Evolutionary conservation across 2,888 invertebrate genomes (phyloP).

Genomic region (Cecidostiba fungosa): DNA sequence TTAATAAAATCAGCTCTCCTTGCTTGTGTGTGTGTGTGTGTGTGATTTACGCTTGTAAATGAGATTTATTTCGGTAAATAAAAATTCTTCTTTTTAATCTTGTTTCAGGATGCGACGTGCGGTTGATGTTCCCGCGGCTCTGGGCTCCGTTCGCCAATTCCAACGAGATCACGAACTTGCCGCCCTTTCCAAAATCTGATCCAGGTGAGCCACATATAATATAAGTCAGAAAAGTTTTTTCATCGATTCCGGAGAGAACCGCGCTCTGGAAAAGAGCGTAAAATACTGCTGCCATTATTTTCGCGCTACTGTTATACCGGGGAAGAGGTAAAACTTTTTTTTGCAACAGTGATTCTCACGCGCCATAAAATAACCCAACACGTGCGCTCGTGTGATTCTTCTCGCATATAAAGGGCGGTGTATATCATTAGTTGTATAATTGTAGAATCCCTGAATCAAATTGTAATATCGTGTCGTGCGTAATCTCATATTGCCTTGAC

Average conservation of each 20-base stretch:
- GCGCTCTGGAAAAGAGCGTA: background rate
- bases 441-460: too few relatives aligned
- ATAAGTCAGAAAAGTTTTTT: constrained; percentile 49
- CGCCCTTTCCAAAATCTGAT: constrained; percentile 76
- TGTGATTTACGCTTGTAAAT: too few relatives aligned
- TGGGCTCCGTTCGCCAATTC: constrained; percentile 77
- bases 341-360: background rate
- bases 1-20: background rate
- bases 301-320: background rate
- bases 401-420: background rate
- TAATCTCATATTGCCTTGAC: too few relatives aligned
- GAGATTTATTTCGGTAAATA: background rate
- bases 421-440: too few relatives aligned
- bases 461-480: too few relatives aligned
- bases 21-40: too few relatives aligned
- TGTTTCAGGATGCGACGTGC: constrained; percentile 77
- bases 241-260: constrained; percentile 19
- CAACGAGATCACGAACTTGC: constrained; percentile 75
- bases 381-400: background rate
- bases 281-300: constrained; percentile 12
- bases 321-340: constrained; percentile 4
- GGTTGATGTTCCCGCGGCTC: constrained; percentile 78
- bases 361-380: background rate
- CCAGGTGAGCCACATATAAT: constrained; percentile 72
- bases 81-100: constrained; percentile 2